phyloP scores from a whole-genome alignment of 2,797 vertebrate genomes.

The Tapera naevia region DNA sequence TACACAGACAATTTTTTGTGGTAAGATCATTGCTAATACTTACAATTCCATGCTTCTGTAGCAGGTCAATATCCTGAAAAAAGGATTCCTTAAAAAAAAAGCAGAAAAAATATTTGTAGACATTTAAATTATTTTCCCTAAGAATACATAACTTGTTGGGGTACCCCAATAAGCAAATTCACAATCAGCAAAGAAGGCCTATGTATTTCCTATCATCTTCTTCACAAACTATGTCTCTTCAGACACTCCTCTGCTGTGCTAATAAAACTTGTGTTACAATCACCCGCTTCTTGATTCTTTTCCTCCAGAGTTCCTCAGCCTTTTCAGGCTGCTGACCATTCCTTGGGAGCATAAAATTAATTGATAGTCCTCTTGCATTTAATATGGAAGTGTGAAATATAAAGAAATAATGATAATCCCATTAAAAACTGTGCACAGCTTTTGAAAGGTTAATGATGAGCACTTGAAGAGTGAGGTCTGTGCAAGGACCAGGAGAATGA shows the following conservation, averaged over 20 bases:
- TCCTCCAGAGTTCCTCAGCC: not conserved
- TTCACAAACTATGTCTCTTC: not conserved
- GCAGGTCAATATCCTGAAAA: slow-evolving; percentile 96
- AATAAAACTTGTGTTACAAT: not conserved
- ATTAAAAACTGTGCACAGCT: not conserved
- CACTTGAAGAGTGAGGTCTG: not conserved
- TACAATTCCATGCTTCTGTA: slow-evolving; percentile 98
- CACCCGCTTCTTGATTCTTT: not conserved
- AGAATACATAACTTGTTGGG: not conserved
- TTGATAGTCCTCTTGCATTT: not conserved
- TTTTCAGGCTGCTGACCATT: not conserved
- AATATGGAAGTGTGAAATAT: not conserved
- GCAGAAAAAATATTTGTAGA: not conserved
- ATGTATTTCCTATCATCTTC: not conserved
- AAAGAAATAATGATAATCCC: not conserved
- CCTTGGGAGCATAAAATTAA: not conserved
- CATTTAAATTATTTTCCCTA: not conserved
- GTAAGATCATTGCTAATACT: slow-evolving; percentile 72
- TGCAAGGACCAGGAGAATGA: not conserved
- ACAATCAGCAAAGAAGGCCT: not conserved
- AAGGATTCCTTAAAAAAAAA: slow-evolving; percentile 86
- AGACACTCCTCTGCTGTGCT: not conserved
- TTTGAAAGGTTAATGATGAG: not conserved
- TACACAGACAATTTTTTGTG: not conserved
- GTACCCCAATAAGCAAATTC: slow-evolving; percentile 3